Evolutionary conservation across 2,888 invertebrate species (phyloP), one percentile per base, ranked within the genome.

Genomic region (Eristalis pertinax): DNA sequence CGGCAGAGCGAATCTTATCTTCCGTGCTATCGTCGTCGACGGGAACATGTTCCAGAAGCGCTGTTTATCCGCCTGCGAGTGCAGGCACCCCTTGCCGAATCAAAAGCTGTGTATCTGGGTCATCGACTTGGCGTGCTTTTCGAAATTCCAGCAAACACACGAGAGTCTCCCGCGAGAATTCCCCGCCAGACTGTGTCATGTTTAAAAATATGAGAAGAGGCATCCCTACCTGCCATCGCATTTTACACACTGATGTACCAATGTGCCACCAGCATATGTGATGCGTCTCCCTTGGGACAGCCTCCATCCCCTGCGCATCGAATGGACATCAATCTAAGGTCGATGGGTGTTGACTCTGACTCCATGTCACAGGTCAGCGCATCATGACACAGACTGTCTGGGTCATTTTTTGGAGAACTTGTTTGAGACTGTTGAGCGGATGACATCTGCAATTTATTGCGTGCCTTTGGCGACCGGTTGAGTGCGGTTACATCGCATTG

Each of bases 281-380:
- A 13, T 19, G 50, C 8, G 19, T n/a, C 7, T 43, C 8, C 19
- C 50, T 50, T 1, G 19, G n/a, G n/a, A 19, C 19, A 19, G 50
- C 50, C 2, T 19, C n/a, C 50, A 19, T 32, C 32, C 7, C 32
- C 43, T 15, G 29, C 13, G 32, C 29, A n/a, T 7, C 38, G 69
- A 15, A 22, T 56, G 26, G 32, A 32, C 35, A 69, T 56, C 69
- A 58, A 69, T 69, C 58, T 70, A 41, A 60, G 50, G 56, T 56
- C 56, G 32, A 69, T 69, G 60, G 24, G 35, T 19, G 38, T 26
- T 70, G 38, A 70, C 26, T 38, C 22, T 15, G 22, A 35, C 2
- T 19, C 2, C 50, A 19, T 50, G 50, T 50, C 50, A 50, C 50
- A 50, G 50, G 50, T 50, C 50, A 19, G n/a, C 8, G 50, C 19